These are phyloP conservation scores for Sinodicranocentrus sp. DNA, from an alignment of 2,888 invertebrate species.

Conservation along the genomic window DNA sequence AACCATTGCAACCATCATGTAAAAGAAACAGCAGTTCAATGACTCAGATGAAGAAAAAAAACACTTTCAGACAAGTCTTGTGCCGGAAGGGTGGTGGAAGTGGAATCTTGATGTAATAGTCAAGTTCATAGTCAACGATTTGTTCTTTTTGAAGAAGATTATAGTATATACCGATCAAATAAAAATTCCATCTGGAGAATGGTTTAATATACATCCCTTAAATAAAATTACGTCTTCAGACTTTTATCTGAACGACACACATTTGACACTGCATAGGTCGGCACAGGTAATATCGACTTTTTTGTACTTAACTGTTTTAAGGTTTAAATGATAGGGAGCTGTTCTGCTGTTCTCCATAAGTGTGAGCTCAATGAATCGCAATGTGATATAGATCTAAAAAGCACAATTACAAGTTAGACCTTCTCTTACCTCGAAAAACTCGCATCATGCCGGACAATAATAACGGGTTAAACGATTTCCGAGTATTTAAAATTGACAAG, in stretches of 20 bases:
- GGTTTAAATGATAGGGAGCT: too few species aligned
- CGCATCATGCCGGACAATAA: constrained; percentile 59
- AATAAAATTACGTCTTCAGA: too few species aligned
- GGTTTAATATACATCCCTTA: neutral
- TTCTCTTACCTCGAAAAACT: too few species aligned
- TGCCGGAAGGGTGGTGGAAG: constrained; percentile 65
- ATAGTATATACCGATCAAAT: neutral
- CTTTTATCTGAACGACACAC: too few species aligned
- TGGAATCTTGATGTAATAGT: constrained; percentile 29
- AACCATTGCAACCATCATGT: neutral
- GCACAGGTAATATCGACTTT: too few species aligned
- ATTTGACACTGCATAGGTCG: too few species aligned
- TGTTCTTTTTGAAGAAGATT: neutral
- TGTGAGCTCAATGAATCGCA: too few species aligned
- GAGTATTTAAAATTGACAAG: constrained; percentile 1
- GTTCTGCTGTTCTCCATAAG: too few species aligned
- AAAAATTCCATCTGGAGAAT: neutral
- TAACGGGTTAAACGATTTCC: constrained; percentile 9
- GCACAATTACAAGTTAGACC: too few species aligned
- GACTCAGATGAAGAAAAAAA: constrained; percentile 36
- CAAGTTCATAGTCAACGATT: constrained; percentile 33
- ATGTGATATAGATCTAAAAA: too few species aligned
- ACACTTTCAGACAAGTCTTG: constrained; percentile 38
- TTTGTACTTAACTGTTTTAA: too few species aligned
- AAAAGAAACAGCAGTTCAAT: constrained; percentile 51